Evolutionary conservation across 2,888 invertebrate species (phyloP), one percentile per base, ranked within the genome.

Genomic region (Microctonus hyperodae): DNA sequence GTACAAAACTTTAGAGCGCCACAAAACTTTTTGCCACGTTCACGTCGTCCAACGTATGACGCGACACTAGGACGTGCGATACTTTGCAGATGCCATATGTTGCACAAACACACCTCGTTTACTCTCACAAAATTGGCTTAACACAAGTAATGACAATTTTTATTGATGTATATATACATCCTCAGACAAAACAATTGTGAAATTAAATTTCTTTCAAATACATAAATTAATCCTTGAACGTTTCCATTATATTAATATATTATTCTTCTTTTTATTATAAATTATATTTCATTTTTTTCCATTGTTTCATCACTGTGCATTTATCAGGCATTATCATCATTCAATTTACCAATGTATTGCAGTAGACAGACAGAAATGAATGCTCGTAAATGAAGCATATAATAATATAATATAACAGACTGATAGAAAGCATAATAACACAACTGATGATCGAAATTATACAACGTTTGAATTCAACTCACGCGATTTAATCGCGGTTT

Each of bases 21-120:
- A 66, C 51, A 62, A 37, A 37, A 70, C 69, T 70, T 72, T 70
- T 70, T 64, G 56, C 68, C 70, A 66, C 70, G 72, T 70, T 63
- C n/a, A n/a, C 37, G 13, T 37, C 66, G 58, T 65, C 55, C 61
- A 65, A 70, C 72, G 69, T 68, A 66, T 37, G 37, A 37, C 37
- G 69, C 69, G 60, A 61, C 37, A 57, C 60, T 64, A 51, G 55
- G 48, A 67, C 63, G 37, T 37, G 64, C 60, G 59, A 65, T 69
- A 63, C 67, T 69, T 67, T 57, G 65, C 58, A 55, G 57, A 40
- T 65, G 57, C 50, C 68, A 50, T 62, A 64, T 65, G 65, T 40
- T 28, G 50, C 51, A n/a, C 37, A n/a, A n/a, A 11, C n/a, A 37
- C 37, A 37, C 37, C 57, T 67, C 67, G 56, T 40, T 65, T 67